phyloP scores from a whole-genome alignment of 2,888 invertebrate genomes.

The Fissipunctia ypsillon region DNA sequence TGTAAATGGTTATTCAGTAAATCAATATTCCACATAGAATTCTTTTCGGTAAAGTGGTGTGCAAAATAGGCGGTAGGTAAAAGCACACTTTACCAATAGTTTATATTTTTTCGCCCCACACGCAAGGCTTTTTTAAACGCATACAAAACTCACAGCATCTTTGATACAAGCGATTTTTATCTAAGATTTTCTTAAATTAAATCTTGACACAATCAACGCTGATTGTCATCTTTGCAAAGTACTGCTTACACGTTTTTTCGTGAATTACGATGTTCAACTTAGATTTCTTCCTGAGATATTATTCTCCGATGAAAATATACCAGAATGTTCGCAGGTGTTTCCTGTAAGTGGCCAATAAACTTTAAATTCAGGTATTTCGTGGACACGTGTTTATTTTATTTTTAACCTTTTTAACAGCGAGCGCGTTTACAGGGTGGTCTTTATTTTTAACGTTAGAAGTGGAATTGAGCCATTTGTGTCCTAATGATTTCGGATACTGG shows the following conservation, averaged over 20 bases:
- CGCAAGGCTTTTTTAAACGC: not conserved
- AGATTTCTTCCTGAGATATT: constrained; percentile 23
- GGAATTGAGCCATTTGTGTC: not conserved
- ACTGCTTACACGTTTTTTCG: not conserved
- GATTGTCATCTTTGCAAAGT: constrained; percentile 13
- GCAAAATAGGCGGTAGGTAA: not conserved
- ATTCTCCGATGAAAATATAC: constrained; percentile 33
- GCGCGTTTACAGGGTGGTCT: constrained; percentile 65
- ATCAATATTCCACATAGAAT: not conserved
- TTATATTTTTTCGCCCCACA: not conserved
- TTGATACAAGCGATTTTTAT: constrained; percentile 1
- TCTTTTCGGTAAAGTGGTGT: not conserved
- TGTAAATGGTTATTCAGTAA: not conserved
- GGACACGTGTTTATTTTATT: constrained; percentile 76
- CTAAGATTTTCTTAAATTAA: not conserved
- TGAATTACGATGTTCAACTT: not conserved
- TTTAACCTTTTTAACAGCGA: constrained; percentile 71
- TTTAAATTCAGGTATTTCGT: constrained; percentile 77
- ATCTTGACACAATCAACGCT: constrained; percentile 19
- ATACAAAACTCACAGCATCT: constrained; percentile 7
- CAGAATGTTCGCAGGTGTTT: constrained; percentile 78
- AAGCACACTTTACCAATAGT: not conserved
- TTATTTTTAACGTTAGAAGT: constrained; percentile 26
- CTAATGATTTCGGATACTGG: not conserved
- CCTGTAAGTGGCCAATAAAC: constrained; percentile 81